Evolutionary conservation across 2,888 invertebrate species (phyloP).

Genomic region (Agrochola litura): DNA sequence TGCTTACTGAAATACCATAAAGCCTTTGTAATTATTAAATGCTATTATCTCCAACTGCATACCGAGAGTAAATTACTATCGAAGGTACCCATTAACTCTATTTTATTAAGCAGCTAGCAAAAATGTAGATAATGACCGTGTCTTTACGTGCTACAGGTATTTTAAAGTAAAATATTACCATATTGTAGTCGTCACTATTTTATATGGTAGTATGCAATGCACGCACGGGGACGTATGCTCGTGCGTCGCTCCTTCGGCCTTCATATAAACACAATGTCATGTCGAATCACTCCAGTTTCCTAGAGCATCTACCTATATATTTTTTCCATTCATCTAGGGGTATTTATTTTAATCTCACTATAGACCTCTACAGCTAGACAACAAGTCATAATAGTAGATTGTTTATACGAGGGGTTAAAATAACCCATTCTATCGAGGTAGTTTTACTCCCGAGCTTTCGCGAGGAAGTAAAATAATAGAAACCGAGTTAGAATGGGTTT

Average conservation of each 20-base stretch:
- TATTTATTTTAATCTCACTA: background rate
- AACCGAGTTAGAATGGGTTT: too few species aligned
- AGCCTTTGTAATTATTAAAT: conserved; percentile 23
- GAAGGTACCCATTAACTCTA: conserved; percentile 21
- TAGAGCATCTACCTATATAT: conserved; percentile 46
- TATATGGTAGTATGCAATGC: conserved; percentile 70
- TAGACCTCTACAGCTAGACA: conserved; percentile 10
- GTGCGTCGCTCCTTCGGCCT: conserved; percentile 75
- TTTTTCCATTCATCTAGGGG: background rate
- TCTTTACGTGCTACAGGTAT: conserved; percentile 33
- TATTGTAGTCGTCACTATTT: conserved; percentile 43
- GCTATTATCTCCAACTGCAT: conserved; percentile 27
- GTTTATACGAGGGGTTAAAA: too few species aligned
- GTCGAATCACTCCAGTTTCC: conserved; percentile 64
- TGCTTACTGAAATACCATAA: background rate
- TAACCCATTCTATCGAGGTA: too few species aligned
- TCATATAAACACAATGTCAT: conserved; percentile 74
- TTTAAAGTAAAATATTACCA: conserved; percentile 51
- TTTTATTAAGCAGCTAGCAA: conserved; percentile 31
- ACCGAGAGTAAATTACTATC: conserved; percentile 19
- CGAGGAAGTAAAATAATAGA: too few species aligned
- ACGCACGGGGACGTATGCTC: conserved; percentile 72
- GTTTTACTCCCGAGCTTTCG: too few species aligned
- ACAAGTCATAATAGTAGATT: too few species aligned
- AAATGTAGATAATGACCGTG: conserved; percentile 33